Percentiles rank a stretch among this genome's conserved stretches.
These are phyloP conservation scores for Macroramphosus scolopax DNA, from an alignment of 2,797 vertebrate species.

Conservation along the genomic window DNA sequence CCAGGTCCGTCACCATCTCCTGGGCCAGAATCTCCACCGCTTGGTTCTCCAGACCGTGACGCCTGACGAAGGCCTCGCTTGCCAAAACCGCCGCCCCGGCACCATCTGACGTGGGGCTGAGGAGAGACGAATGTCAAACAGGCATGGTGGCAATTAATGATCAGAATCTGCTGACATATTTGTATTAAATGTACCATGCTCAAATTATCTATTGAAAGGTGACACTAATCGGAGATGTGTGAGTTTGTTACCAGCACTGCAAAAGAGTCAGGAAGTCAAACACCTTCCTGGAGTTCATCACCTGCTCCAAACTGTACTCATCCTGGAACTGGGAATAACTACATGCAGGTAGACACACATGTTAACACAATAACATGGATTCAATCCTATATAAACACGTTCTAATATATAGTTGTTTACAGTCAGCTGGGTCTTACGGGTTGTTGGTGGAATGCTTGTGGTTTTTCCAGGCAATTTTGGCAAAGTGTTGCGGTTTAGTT, in stretches of 20 bases:
- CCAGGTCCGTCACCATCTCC: slow-evolving; percentile 90
- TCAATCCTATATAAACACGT: background rate
- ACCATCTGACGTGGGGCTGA: slow-evolving; percentile 92
- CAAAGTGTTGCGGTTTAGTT: slow-evolving; percentile 92
- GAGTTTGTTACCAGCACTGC: slow-evolving; percentile 91
- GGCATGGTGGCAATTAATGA: background rate
- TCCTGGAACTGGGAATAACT: slow-evolving; percentile 93
- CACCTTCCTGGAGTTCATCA: slow-evolving; percentile 84
- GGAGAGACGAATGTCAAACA: background rate
- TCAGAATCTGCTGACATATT: too few species aligned
- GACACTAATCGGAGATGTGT: too few species aligned
- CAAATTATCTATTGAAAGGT: too few species aligned
- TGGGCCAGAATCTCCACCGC: slow-evolving; percentile 95
- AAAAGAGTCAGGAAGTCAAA: slow-evolving; percentile 91
- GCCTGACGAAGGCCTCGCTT: slow-evolving; percentile 86
- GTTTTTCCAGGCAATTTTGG: slow-evolving; percentile 98
- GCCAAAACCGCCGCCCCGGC: slow-evolving; percentile 90
- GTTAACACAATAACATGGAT: background rate
- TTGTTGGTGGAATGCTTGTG: slow-evolving; percentile 96
- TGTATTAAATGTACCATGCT: too few species aligned
- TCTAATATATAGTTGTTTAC: background rate
- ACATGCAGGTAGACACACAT: slow-evolving; percentile 4
- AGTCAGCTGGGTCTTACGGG: slow-evolving; percentile 81
- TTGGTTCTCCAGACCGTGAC: slow-evolving; percentile 78
- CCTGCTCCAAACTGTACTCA: slow-evolving; percentile 90